Evolutionary conservation across 2,888 invertebrate genomes (phyloP), one percentile per base, ranked within the genome.

Genomic region (Bugula neritina): DNA sequence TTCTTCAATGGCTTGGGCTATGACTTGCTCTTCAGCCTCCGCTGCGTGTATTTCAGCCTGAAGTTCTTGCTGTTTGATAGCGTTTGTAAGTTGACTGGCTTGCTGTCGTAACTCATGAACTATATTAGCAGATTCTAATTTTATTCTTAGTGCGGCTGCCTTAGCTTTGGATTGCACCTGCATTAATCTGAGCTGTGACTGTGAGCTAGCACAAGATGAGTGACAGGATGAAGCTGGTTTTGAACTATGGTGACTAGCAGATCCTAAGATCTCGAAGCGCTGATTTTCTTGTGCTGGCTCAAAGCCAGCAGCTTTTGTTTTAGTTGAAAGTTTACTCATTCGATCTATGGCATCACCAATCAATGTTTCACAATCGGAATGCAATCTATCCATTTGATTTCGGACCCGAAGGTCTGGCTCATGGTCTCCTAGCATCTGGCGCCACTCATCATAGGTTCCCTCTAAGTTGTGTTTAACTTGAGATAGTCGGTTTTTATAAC

Each of bases 31-130:
- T 57, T 57, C 57, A 57, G 57, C 57, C n/a, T 57, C 10, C n/a
- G 57, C 57, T 23, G 57, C 57, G n/a, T 57, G 10, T 57, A 57
- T 57, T n/a, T 57, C 57, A 23, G 57, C 57, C 57, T 57, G 57
- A n/a, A 57, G 5, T 25, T 57, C 3, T 57, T 57, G 57, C 25
- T 57, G 57, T 23, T 57, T 23, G 5, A 57, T 57, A 25, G 57
- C 57, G 25, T 57, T 57, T 21, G 57, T 23, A 57, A 57, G 5
- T 57, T 57, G 57, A 23, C 57, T 57, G n/a, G 57, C 57, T 25
- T 57, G 23, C 25, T 57, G 57, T 57, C n/a, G 23, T 57, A 57
- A 25, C 57, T 57, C 23, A 21, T 57, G 57, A 57, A 23, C n/a
- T 13, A 57, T 25, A 13, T 25, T 57, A n/a, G 57, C 57, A 57